These are phyloP conservation scores for Lepus timidus DNA, from an alignment of 2,113 vertebrate species.

Conservation along the genomic window DNA sequence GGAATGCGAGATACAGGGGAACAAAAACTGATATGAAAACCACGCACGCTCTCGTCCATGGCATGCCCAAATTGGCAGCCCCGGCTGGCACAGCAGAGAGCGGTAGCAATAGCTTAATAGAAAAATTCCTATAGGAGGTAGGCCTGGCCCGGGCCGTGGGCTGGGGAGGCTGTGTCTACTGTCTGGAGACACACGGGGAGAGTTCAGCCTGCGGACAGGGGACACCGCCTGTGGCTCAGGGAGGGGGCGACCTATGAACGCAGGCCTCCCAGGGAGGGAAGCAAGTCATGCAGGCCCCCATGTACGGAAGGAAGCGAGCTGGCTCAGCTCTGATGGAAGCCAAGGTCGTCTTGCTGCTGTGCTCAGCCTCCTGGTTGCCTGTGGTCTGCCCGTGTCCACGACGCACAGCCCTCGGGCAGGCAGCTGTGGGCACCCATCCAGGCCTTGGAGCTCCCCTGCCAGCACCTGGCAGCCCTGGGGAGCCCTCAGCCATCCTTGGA, in stretches of 20 bases:
- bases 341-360: neutral
- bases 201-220: neutral
- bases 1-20: neutral
- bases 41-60: neutral
- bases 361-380: neutral
- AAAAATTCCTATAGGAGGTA: neutral
- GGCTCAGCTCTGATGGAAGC: neutral
- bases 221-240: neutral
- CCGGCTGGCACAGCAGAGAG: neutral
- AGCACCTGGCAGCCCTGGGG: neutral
- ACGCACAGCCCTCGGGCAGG: neutral
- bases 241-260: neutral
- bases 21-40: neutral
- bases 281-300: no score
- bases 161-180: neutral
- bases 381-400: neutral
- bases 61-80: neutral
- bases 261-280: constrained; percentile 3
- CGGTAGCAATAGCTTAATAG: neutral
- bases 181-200: neutral
- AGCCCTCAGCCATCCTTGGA: no score
- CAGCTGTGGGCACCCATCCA: neutral
- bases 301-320: no score
- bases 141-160: fast-evolving
- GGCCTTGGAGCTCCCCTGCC: neutral